These are phyloP conservation scores for Diplazon laetatorius DNA, from an alignment of 2,888 invertebrate species.

Conservation along the genomic window DNA sequence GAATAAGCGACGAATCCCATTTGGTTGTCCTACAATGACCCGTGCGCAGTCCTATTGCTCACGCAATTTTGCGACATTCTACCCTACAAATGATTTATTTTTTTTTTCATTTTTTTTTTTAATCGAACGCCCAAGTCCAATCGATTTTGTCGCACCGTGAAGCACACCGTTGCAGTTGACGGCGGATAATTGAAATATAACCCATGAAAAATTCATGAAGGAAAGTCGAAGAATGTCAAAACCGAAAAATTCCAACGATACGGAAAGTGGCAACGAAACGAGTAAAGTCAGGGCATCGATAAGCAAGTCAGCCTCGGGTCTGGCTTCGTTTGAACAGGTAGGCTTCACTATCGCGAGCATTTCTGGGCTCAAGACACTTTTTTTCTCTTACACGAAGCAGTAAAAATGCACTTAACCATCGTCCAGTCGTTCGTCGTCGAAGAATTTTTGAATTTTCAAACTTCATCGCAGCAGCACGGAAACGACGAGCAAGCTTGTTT, in stretches of 20 bases:
- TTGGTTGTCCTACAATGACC: too few species aligned
- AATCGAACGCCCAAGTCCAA: not conserved
- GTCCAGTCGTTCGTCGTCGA: slow-evolving; percentile 39
- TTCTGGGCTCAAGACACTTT: not conserved
- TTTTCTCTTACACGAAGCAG: not conserved
- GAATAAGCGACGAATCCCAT: too few species aligned
- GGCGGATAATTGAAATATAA: not conserved
- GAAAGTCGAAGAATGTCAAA: slow-evolving; percentile 42
- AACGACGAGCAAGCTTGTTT: too few species aligned
- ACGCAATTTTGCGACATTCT: too few species aligned
- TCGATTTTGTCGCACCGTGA: slow-evolving; percentile 24
- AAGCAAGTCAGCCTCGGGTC: slow-evolving; percentile 28
- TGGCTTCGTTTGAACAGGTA: slow-evolving; percentile 39
- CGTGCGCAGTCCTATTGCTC: too few species aligned
- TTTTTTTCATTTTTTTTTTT: too few species aligned
- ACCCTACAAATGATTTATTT: too few species aligned
- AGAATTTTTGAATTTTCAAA: slow-evolving; percentile 46
- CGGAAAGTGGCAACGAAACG: slow-evolving; percentile 3
- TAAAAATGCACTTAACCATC: slow-evolving; percentile 19
- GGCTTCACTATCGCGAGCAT: not conserved
- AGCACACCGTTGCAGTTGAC: not conserved
- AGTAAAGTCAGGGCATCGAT: slow-evolving; percentile 1
- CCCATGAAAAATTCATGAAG: slow-evolving; percentile 10
- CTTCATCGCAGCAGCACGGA: slow-evolving; percentile 18
- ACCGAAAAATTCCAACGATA: not conserved